A percentile compares a stretch with the other conserved stretches of the same genome.
phyloP scores from a whole-genome alignment of 2,113 vertebrate species.

The Ariopsis seemanni region DNA sequence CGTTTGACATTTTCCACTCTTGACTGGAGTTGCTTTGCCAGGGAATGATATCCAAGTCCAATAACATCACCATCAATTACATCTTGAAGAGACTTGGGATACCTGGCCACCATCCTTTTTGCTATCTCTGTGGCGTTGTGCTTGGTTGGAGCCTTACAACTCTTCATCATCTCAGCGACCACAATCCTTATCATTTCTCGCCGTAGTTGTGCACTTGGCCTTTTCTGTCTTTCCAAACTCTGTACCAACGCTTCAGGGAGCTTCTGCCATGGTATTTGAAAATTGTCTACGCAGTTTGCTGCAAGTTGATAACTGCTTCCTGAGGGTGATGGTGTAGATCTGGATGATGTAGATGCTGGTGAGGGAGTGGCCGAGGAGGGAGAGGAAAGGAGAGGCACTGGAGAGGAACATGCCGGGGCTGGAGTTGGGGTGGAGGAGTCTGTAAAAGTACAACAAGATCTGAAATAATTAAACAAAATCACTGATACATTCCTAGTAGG shows the following conservation, averaged over 20 bases:
- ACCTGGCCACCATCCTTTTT: slow-evolving; percentile 18
- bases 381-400: background rate
- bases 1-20: no score
- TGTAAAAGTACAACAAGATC: no score
- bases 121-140: slow-evolving; percentile 39
- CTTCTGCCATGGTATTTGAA: background rate
- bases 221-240: slow-evolving; percentile 34
- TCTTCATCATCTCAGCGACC: slow-evolving; percentile 33
- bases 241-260: slow-evolving; percentile 39
- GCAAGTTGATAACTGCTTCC: background rate
- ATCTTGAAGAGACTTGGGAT: slow-evolving; percentile 53
- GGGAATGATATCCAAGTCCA: slow-evolving; percentile 53
- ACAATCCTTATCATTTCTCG: slow-evolving; percentile 42
- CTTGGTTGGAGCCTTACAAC: slow-evolving; percentile 41
- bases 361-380: background rate
- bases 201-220: slow-evolving; percentile 23
- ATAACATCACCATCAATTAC: slow-evolving; percentile 56
- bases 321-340: background rate
- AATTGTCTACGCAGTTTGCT: background rate
- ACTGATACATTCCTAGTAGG: no score
- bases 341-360: background rate
- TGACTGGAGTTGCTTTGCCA: slow-evolving; percentile 47
- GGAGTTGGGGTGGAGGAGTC: background rate
- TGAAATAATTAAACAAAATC: no score
- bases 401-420: background rate